Conservation (phyloP, 2,797 vertebrate genomes). For the Hirundo rustica region DNA sequence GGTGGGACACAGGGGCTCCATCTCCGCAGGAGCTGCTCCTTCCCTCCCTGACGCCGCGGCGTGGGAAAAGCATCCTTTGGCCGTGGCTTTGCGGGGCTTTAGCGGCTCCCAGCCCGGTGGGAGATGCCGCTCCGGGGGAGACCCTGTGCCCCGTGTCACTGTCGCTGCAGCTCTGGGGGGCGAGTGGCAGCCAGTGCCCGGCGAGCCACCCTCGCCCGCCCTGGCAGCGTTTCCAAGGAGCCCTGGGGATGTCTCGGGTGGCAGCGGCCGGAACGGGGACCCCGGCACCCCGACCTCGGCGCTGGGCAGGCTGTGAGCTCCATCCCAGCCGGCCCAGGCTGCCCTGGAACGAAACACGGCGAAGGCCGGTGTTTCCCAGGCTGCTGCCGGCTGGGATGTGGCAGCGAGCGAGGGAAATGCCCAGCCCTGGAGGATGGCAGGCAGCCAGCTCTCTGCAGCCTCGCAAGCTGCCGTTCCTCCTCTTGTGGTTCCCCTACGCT, state of each 20-base stretch:
- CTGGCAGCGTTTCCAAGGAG: conserved; percentile 22
- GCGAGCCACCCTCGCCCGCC: neutral
- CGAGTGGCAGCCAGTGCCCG: neutral
- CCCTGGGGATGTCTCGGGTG: neutral
- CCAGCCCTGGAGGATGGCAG: neutral
- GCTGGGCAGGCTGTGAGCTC: neutral
- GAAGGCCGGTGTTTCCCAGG: neutral
- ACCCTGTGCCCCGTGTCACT: neutral
- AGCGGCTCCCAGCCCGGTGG: rapidly evolving
- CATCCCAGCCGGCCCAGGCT: neutral
- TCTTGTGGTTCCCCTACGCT: neutral
- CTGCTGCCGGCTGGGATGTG: neutral
- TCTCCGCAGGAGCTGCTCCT: neutral
- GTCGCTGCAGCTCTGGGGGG: neutral
- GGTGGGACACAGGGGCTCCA: rapidly evolving
- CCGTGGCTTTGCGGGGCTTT: rapidly evolving
- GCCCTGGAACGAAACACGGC: neutral
- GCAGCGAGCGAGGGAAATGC: neutral
- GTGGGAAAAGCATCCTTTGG: neutral
- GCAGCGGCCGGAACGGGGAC: neutral
- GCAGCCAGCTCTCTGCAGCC: neutral
- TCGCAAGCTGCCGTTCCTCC: neutral
- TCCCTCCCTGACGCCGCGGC: neutral
- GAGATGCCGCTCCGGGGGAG: rapidly evolving
- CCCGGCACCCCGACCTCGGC: neutral